phyloP scores from a whole-genome alignment of 2,888 invertebrate species.

The Agriotes lineatus region DNA sequence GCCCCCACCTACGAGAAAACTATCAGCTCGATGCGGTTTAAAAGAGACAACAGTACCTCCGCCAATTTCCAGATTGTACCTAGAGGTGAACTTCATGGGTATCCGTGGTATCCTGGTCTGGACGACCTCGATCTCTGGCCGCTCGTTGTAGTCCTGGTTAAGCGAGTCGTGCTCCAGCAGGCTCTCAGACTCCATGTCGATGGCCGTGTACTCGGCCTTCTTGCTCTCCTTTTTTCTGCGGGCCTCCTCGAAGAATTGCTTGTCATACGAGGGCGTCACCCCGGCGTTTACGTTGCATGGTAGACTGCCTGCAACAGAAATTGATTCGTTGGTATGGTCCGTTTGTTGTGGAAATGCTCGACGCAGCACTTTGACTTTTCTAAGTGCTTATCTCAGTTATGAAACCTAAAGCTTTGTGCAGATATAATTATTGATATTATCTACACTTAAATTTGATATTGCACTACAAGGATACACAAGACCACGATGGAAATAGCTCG shows the following conservation, averaged over 20 bases:
- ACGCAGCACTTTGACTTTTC: too few relatives aligned
- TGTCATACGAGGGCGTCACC: conserved; percentile 51
- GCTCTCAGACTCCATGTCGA: conserved; percentile 60
- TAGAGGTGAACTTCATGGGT: conserved; percentile 36
- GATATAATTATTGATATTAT: too few relatives aligned
- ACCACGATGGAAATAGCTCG: too few relatives aligned
- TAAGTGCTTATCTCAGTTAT: too few relatives aligned
- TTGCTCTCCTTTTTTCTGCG: conserved; percentile 52
- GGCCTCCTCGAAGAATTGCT: conserved; percentile 62
- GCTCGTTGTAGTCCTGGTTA: conserved; percentile 55
- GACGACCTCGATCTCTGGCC: conserved; percentile 33
- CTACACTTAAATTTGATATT: too few relatives aligned
- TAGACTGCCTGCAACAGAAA: conserved; percentile 58
- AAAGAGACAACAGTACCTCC: conserved; percentile 11
- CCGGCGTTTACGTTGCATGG: conserved; percentile 64
- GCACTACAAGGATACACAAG: too few relatives aligned
- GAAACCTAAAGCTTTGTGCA: too few relatives aligned
- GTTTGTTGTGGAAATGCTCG: not conserved
- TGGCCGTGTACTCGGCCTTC: conserved; percentile 54
- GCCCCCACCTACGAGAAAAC: not conserved
- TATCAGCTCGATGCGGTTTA: not conserved
- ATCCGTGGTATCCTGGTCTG: conserved; percentile 40
- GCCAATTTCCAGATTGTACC: conserved; percentile 37
- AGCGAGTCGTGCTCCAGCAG: conserved; percentile 60
- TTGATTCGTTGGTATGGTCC: not conserved